phyloP scores from a whole-genome alignment of 2,888 invertebrate species.

The Eupithecia insigniata region DNA sequence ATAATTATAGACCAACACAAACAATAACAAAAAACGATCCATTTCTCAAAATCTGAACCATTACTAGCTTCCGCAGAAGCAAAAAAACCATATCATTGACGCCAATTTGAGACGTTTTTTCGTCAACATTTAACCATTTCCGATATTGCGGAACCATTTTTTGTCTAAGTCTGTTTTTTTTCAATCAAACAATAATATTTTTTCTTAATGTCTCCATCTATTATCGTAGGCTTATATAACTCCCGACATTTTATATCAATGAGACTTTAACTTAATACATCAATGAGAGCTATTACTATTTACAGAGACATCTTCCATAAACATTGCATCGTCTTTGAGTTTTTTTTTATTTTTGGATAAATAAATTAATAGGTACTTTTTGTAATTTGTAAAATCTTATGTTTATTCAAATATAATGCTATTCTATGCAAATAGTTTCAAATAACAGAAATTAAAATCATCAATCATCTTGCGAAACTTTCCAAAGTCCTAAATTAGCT shows the following conservation, averaged over 20 bases:
- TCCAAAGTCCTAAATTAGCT: background rate
- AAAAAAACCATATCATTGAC: slow-evolving; percentile 38
- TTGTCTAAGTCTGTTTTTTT: slow-evolving; percentile 1
- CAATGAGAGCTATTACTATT: too few relatives aligned
- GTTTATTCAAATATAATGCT: background rate
- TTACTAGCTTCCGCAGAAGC: slow-evolving; percentile 40
- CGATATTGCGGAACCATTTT: slow-evolving; percentile 38
- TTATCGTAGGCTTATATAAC: background rate
- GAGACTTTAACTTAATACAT: too few relatives aligned
- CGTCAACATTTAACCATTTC: slow-evolving; percentile 40
- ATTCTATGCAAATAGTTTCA: background rate
- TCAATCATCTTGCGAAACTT: background rate
- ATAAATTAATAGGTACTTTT: too few relatives aligned
- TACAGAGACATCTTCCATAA: background rate
- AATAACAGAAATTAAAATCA: background rate
- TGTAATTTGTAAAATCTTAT: background rate
- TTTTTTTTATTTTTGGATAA: too few relatives aligned
- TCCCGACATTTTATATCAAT: too few relatives aligned
- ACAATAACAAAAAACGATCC: slow-evolving; percentile 18
- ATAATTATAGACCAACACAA: slow-evolving; percentile 28
- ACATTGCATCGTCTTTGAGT: too few relatives aligned
- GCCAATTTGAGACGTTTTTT: slow-evolving; percentile 34
- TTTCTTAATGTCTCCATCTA: background rate
- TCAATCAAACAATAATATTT: background rate
- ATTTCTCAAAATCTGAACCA: slow-evolving; percentile 27